Base-by-base conservation (phyloP, 2,113 vertebrate species). In the Bubo blakistoni region DNA sequence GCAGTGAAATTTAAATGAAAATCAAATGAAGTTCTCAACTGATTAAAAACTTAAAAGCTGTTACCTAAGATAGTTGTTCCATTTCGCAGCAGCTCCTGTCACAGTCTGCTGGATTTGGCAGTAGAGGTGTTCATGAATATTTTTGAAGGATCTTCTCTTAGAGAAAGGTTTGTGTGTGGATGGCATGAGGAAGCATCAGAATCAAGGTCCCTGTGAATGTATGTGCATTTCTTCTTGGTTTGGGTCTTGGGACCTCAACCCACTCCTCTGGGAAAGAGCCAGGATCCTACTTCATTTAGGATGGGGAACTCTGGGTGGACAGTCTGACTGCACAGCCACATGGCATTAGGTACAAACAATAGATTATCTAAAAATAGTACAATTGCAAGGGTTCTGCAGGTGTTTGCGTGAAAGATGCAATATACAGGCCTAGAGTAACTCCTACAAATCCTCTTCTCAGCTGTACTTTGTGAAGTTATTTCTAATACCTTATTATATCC, bases 291-390 rank as follows among this genome's bases (percentile, higher is more conserved):
- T 76, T 26, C 16, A 1, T 40, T 52, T 30, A 4, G 52, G 49
- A 62, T 13, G 25, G 57, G 40, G 24, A 58, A 1, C 62, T 9
- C 32, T 25, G 74, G 11, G 51, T 88, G 74, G 38, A 16, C 42
- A 6, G 38, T 9, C 46, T 0, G 1, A 12, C 59, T 44, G 70
- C 66, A 87, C 58, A 81, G 66, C 71, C 63, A 14, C 18, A 1
- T 1, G 57, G 55, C 36, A 7, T 61, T 20, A 11, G 1, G 1
- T 12, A 9, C n/a, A 78, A 49, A 52, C 4, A 1, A 27, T 2
- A 5, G 24, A 34, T 7, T 9, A 5, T 6, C 16, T 51, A 25
- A 70, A 86, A 71, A 7, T 0, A 38, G 18, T 47, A 11, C 9
- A 29, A 52, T 59, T 74, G 29, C 0, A 5, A 81, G 59, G 5